Evolutionary conservation across 2,797 vertebrate species (phyloP).

Genomic region (Fratercula arctica): DNA sequence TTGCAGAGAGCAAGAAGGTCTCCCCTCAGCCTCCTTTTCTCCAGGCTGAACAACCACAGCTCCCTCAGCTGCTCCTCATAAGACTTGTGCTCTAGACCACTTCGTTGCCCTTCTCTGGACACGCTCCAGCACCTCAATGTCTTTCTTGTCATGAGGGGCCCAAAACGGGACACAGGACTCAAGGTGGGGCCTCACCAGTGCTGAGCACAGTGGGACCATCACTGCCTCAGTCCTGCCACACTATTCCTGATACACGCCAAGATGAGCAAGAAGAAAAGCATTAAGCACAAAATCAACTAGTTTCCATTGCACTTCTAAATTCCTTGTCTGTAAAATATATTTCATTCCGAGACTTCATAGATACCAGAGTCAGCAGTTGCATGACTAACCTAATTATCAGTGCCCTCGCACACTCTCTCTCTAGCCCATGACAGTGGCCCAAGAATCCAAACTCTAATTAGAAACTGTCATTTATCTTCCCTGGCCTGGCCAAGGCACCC

Average conservation of each 20-base stretch:
- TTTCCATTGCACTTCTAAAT: background rate
- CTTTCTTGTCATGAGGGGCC: background rate
- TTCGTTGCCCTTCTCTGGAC: background rate
- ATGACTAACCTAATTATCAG: conserved; percentile 30
- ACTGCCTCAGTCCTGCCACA: background rate
- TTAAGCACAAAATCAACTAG: background rate
- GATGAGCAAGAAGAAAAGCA: background rate
- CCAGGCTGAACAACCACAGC: background rate
- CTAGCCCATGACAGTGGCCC: background rate
- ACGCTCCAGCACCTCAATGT: background rate
- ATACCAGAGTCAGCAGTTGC: background rate
- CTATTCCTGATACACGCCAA: background rate
- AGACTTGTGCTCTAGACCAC: background rate
- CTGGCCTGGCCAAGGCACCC: background rate
- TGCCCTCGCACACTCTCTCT: background rate
- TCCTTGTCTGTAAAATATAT: background rate
- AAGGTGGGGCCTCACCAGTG: background rate
- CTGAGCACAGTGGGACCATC: background rate
- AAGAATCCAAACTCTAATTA: conserved; percentile 33
- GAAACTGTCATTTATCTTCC: conserved; percentile 7
- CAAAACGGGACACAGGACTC: background rate
- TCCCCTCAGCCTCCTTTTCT: background rate
- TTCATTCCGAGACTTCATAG: background rate
- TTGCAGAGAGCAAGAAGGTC: background rate
- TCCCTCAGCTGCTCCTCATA: background rate